Base-by-base conservation (phyloP, 2,797 vertebrate genomes). In the Podarcis lilfordi region DNA sequence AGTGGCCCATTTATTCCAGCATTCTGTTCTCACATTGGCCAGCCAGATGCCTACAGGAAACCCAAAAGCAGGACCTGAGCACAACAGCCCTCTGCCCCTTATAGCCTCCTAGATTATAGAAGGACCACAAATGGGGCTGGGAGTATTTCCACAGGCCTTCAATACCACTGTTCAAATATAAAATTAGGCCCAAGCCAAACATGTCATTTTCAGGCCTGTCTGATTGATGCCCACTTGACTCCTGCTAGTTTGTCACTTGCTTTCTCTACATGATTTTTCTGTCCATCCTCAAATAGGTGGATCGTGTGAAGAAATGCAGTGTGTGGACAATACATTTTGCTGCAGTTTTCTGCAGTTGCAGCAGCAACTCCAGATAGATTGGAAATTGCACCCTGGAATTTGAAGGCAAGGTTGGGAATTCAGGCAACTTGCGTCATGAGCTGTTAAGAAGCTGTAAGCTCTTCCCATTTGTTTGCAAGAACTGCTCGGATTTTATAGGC, bases 381-480 rank as follows among this genome's bases (percentile, higher is more conserved):
- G 82, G 88, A 91, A 90, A 84, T 2, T 69, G 90, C 84, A 29
- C 1, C 29, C 91, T 1, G 69, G 88, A 92, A 86, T 43, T 85
- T 86, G 71, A 92, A 93, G 91, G 95, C 93, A 89, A 91, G 91
- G 90, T 90, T 93, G 91, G 91, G 92, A 76, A 43, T 93, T 87
- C 40, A 89, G 89, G 92, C 85, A 92, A 7, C 94, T 95, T 95
- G 95, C 96, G 96, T 97, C 97, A 97, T 94, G 88, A 82, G 55
- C 94, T 93, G 94, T 94, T 93, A 92, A 97, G 95, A 90, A 95
- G 95, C 95, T 50, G 91, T 84, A 66, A 92, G 95, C 91, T 91
- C 94, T 93, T 95, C 93, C 93, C 94, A 89, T 64, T 90, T 96
- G 95, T 96, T 96, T 96, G 96, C 86, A 93, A 91, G 92, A 94